Base-by-base conservation (phyloP, 2,113 vertebrate genomes). In the Misgurnus mizolepis region DNA sequence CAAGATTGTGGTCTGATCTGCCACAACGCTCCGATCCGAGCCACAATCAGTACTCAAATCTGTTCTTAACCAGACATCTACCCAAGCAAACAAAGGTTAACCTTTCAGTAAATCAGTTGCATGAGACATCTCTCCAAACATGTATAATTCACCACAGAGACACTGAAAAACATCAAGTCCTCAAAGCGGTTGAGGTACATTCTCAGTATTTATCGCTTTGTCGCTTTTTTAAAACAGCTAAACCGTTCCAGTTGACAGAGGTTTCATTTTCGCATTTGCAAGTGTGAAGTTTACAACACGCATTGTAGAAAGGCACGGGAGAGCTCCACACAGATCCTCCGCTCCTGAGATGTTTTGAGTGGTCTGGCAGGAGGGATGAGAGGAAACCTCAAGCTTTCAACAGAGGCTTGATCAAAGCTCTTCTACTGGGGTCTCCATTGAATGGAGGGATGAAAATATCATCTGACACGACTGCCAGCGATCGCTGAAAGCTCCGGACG, bases 251-350 rank as follows among this genome's bases (percentile, higher is more conserved):
- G 64, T 79, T 45, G 58, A 40, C 47, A 68, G 70, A 43, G 55
- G 76, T 75, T 79, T 79, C 58, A 27, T 79, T 74, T 83, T 74
- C 69, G n/a, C 81, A 83, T 83, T 83, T 79, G 76, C 76, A 83
- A 79, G 81, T 79, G 76, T 69, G 65, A 83, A 67, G 64, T 83
- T 75, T 69, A 73, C 65, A 60, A 66, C 67, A 61, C 70, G 75
- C 56, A 41, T 58, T 75, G 66, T 62, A 73, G 56, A 79, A 50
- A 34, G 76, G 69, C 70, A 67, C 39, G 53, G 22, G 76, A 58
- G 77, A 47, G 69, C 70, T 79, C 62, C 69, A 67, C n/a, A 15
- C 64, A 62, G 76, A 47, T 82, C 61, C 41, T 78, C 68, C 39
- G 64, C 49, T 53, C 70, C 39, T 66, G 75, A 39, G 34, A 14